Base-by-base conservation (phyloP, 2,113 vertebrate species). In the Phalacrocorax pelagicus region DNA sequence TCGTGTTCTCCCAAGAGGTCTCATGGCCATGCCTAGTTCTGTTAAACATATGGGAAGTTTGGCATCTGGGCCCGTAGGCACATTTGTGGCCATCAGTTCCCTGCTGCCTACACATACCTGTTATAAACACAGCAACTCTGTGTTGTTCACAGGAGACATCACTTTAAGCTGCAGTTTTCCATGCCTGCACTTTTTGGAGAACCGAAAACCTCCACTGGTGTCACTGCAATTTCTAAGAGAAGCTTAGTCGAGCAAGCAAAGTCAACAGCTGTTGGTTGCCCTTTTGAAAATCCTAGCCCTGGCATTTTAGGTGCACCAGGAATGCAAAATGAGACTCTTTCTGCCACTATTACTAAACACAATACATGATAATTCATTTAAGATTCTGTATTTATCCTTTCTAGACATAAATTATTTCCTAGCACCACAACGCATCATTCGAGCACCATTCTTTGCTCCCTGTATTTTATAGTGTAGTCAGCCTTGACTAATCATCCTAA, bases 381-480 rank as follows among this genome's bases (percentile, higher is more conserved):
- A 92, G 66, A 44, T 27, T 40, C 73, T 79, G 27, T 63, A 57
- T 94, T 92, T 81, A 82, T 84, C 57, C 42, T 92, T 95, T 79
- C 61, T 85, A 91, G 73, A 89, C 47, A 57, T 75, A 36, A 82
- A 87, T 77, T 20, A 90, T 85, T 92, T 95, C 82, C 81, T 90
- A 83, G 51, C 62, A 84, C 40, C 71, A 85, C 58, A 80, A 82
- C 91, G 19, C 73, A 87, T 77, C 81, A 65, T 59, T 92, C 52
- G 90, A 86, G 67, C 47, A 85, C 62, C 36, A 40, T 74, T 92
- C 18, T 84, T 78, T 84, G 44, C 84, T 85, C 58, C 65, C 61
- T 90, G 1, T 66, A 96, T 85, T 92, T 90, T 82, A 57, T 40
- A 70, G 42, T 23, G 21, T 22, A 92, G 40, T 77, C 78, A 95